Evolutionary conservation across 2,113 vertebrate genomes (phyloP), one percentile per base, ranked within the genome.

Genomic region (Vidua macroura): DNA sequence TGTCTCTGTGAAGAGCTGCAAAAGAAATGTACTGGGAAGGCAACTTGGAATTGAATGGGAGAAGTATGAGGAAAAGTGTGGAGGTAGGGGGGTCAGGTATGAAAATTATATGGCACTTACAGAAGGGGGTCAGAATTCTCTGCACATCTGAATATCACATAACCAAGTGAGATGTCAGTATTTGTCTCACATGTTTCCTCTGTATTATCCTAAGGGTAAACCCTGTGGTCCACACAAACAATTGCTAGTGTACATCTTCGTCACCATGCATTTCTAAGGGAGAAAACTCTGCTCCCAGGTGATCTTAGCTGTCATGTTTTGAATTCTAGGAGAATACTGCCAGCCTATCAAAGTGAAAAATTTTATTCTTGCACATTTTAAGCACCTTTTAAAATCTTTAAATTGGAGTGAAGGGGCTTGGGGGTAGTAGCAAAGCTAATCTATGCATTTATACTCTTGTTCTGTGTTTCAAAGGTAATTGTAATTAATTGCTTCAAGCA

Each of bases 401-500:
- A 88, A 62, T 52, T 84, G 7, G 23, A 11, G 7, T n/a, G 76
- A 58, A 53, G 24, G 18, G 10, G 37, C 23, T 62, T 53, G 28
- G 28, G 15, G 8, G 8, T 44, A 86, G 25, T 13, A 79, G 51
- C 5, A 4, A 49, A 80, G 20, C 11, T 72, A 92, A 90, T 79
- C 28, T 92, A 9, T 87, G 60, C 51, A 56, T 91, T 89, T 95
- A 52, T 67, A 67, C 27, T 33, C 78, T 75, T 52, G 10, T 77
- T 77, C 63, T 75, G 22, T 30, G 21, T 93, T 95, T 92, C 79
- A 86, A 73, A 96, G n/a, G 23, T 75, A 73, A n/a, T 68, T 88
- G 81, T 63, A 90, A 90, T 87, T 62, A 80, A 46, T 15, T 44
- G 73, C 76, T 94, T 91, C 80, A 82, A 95, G 74, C 75, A 96